Percentiles rank a stretch among this genome's conserved stretches.
These are phyloP conservation scores for Sanderia malayensis DNA, from an alignment of 30 jellyfish, hydroid and myxozoan genomes.

Conservation along the genomic window DNA sequence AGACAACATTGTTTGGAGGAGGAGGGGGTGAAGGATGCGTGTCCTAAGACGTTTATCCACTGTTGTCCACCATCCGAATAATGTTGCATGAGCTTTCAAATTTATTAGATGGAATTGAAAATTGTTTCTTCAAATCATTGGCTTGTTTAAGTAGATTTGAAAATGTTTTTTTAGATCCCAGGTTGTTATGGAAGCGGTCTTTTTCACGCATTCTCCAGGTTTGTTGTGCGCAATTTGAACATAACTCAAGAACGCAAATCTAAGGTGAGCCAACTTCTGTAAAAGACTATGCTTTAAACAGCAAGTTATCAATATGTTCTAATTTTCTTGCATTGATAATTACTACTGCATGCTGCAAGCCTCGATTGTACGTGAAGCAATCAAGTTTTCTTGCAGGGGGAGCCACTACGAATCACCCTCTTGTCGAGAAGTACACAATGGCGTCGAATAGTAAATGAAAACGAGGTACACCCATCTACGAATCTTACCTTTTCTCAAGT, in stretches of 20 bases:
- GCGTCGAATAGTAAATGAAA: slow-evolving; percentile 60
- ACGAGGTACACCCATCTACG: slow-evolving; percentile 76
- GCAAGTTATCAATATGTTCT: background rate
- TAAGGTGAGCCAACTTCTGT: no score
- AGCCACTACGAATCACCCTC: slow-evolving; percentile 60
- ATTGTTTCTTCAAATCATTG: no score
- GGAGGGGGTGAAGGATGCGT: no score
- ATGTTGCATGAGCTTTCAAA: no score
- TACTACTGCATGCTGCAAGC: background rate
- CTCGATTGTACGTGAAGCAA: background rate
- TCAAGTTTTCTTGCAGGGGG: slow-evolving; percentile 24
- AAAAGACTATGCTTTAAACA: background rate
- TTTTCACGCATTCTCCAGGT: slow-evolving; percentile 59
- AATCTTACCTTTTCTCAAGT: no score
- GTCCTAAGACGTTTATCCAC: no score
- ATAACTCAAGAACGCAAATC: slow-evolving; percentile 34
- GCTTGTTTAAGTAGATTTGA: no score
- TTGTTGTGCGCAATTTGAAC: slow-evolving; percentile 29
- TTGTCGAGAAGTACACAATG: slow-evolving; percentile 61
- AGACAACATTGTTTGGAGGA: no score
- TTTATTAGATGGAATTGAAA: no score
- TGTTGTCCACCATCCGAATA: no score
- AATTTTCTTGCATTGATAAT: background rate
- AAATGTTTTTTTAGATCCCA: slow-evolving; percentile 36
- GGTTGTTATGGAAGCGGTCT: slow-evolving; percentile 62